Evolutionary conservation across 2,888 invertebrate genomes (phyloP).

Genomic region (Macrosoma leucophasiata): DNA sequence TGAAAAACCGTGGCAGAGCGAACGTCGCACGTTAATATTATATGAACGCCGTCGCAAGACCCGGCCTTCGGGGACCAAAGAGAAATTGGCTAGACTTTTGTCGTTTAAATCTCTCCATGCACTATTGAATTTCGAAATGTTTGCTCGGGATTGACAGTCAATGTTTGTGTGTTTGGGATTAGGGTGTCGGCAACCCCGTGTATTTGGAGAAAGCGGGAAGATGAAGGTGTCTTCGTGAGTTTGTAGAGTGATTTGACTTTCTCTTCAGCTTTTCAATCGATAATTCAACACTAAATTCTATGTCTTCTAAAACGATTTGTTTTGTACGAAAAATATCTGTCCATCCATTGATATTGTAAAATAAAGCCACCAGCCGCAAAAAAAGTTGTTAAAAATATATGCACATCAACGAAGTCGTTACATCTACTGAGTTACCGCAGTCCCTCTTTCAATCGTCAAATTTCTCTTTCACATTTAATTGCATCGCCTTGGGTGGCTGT

Average conservation of each 20-base stretch:
- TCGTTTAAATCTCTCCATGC: slow-evolving; percentile 50
- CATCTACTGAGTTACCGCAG: no score
- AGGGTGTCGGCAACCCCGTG: slow-evolving; percentile 23
- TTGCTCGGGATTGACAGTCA: slow-evolving; percentile 49
- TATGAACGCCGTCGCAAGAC: slow-evolving; percentile 54
- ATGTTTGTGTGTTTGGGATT: slow-evolving; percentile 41
- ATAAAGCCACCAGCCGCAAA: no score
- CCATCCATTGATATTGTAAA: no score
- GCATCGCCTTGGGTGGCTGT: no score
- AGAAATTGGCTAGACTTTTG: slow-evolving; percentile 56
- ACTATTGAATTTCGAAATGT: slow-evolving; percentile 56
- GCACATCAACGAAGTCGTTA: no score
- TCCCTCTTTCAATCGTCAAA: no score
- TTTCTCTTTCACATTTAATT: no score
- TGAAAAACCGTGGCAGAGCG: slow-evolving; percentile 58
- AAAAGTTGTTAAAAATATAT: no score
- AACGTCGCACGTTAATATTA: slow-evolving; percentile 59
- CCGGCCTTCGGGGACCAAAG: slow-evolving; percentile 34
- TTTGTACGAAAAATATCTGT: no score
- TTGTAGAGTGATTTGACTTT: neutral
- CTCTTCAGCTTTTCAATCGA: no score
- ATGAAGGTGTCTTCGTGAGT: slow-evolving; percentile 3
- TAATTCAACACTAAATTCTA: no score
- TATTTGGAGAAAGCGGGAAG: slow-evolving; percentile 4
- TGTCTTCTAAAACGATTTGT: no score